These are phyloP conservation scores for Alcis repandata DNA, from an alignment of 2,888 invertebrate species.

Conservation along the genomic window DNA sequence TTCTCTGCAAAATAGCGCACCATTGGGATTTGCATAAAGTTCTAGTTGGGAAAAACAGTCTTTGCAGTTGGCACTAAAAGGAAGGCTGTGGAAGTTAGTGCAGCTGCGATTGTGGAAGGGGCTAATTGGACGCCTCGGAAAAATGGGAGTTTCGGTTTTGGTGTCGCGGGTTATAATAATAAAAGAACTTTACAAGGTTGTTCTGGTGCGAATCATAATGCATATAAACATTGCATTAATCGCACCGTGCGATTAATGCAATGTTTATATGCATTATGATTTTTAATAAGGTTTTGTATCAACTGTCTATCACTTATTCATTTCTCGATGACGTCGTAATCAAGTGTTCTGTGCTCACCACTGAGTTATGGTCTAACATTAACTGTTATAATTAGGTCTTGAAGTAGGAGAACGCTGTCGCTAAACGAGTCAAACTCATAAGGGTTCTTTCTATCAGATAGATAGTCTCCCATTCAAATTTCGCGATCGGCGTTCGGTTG, in stretches of 20 bases:
- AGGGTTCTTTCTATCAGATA: too few species aligned
- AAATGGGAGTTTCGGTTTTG: conserved; percentile 19
- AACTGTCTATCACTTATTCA: too few species aligned
- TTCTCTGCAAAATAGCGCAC: conserved; percentile 17
- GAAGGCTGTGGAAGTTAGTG: conserved; percentile 40
- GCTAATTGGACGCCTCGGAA: conserved; percentile 42
- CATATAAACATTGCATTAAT: not conserved
- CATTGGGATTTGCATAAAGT: conserved; percentile 46
- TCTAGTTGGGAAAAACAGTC: conserved; percentile 44
- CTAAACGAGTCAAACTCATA: too few species aligned
- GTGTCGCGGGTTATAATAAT: conserved; percentile 7
- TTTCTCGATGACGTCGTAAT: too few species aligned
- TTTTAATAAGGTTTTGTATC: not conserved
- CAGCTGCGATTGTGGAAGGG: conserved; percentile 39
- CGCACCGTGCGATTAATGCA: not conserved
- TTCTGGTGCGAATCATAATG: not conserved
- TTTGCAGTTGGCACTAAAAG: conserved; percentile 45
- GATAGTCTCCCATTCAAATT: too few species aligned
- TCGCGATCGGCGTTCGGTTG: too few species aligned
- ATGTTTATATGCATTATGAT: not conserved
- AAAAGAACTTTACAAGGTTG: conserved; percentile 1
- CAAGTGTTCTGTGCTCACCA: too few species aligned
- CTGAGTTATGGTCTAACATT: too few species aligned
- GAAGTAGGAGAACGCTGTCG: too few species aligned
- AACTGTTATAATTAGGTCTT: too few species aligned